Evolutionary conservation across 2,888 invertebrate species (phyloP), one percentile per base, ranked within the genome.

Genomic region (Homarus gammarus): DNA sequence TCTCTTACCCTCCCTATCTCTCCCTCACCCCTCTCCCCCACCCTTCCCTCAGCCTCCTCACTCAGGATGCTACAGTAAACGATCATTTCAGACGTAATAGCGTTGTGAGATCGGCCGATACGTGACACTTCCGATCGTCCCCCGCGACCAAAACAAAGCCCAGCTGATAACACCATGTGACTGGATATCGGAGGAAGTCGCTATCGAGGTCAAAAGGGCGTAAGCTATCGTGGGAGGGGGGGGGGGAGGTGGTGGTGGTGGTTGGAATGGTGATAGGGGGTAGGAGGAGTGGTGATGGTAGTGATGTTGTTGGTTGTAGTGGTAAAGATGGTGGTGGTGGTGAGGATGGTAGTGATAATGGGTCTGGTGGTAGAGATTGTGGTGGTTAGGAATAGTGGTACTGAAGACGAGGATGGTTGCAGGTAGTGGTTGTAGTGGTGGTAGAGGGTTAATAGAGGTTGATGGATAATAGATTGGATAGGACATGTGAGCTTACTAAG

Each of bases 41-140:
- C n/a, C 49, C 77, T 40, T 40, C 38, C 33, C 22, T 31, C 8
- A 22, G 8, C 18, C 49, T 18, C 51, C 8, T 5, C 79, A 31
- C 18, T n/a, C 79, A 31, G 38, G 79, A 36, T 18, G 49, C 27
- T 31, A 22, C 12, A 38, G 49, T 27, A n/a, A 78, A 56, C 79
- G 36, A 79, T 79, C 79, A 27, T 56, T 79, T 36, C 61, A 56
- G 36, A 1, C 61, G 51, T 44, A 56, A 31, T 49, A n/a, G 79
- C 40, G 79, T 18, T 36, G 79, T 40, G 36, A 79, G 79, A 79
- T 56, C 56, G 79, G 31, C 61, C 51, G 79, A 79, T 79, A 56
- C 61, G 61, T 61, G 79, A 79, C 79, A 79, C 61, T 79, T 79
- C 79, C 79, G 61, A 79, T 79, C 36, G 56, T 78, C 44, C 51